These are phyloP conservation scores for Luffia ferchaultella DNA, from an alignment of 2,888 invertebrate species.

Conservation along the genomic window DNA sequence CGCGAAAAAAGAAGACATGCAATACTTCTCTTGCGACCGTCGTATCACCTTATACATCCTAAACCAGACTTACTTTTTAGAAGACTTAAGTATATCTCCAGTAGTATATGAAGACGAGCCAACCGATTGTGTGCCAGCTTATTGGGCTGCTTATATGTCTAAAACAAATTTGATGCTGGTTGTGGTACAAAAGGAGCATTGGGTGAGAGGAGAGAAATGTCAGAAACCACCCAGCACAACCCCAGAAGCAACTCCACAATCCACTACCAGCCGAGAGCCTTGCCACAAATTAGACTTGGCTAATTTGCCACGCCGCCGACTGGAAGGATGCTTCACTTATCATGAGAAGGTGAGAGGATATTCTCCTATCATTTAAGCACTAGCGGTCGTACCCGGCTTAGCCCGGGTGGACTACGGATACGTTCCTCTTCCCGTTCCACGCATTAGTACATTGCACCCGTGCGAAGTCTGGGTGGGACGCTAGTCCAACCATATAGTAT, in stretches of 20 bases:
- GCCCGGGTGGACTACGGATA: too few relatives aligned
- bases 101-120: slow-evolving; percentile 32
- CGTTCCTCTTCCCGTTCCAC: too few relatives aligned
- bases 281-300: slow-evolving; percentile 82
- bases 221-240: slow-evolving; percentile 72
- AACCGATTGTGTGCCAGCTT: slow-evolving; percentile 47
- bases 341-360: slow-evolving; percentile 70
- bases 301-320: slow-evolving; percentile 69
- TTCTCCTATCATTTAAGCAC: not conserved
- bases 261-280: slow-evolving; percentile 62
- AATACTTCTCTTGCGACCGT: slow-evolving; percentile 75
- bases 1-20: slow-evolving; percentile 16
- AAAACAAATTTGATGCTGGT: slow-evolving; percentile 82
- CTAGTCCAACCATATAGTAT: too few relatives aligned
- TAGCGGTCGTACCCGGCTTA: too few relatives aligned
- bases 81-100: slow-evolving; percentile 31
- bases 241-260: slow-evolving; percentile 36
- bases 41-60: slow-evolving; percentile 74
- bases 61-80: slow-evolving; percentile 63
- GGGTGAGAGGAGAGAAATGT: slow-evolving; percentile 26
- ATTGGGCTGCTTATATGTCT: slow-evolving; percentile 76
- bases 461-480: too few relatives aligned
- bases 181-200: slow-evolving; percentile 54
- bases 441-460: too few relatives aligned
- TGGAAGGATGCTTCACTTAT: slow-evolving; percentile 80